Evolutionary conservation across 64 coral and sea anemone species (phyloP), one percentile per base, ranked within the genome.

Genomic region (Stichodactyla helianthus): DNA sequence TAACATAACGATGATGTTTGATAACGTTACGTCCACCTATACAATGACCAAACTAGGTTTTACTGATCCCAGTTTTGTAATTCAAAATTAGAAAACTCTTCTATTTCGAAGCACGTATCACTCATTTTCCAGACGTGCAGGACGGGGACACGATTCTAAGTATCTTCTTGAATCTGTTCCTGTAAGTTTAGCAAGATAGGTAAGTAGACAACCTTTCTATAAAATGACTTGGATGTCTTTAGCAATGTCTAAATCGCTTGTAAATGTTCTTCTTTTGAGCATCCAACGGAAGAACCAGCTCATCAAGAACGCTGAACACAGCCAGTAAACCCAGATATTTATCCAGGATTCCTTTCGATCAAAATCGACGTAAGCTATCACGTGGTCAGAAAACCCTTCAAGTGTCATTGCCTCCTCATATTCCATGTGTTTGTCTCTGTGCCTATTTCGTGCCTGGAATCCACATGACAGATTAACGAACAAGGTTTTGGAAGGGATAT

Each of bases 371-470:
- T 85, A 88, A 10, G 86, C 91, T 61, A 85, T 85, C 59, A 93
- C 81, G 50, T 93, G 61, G 53, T 88, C 91, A 17, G 79, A 22
- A 88, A 93, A 93, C 17, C 86, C 82, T 16, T 88, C 82, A 65
- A 93, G 50, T 50, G 70, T 54, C 16, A 93, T 59, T 11, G 23
- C 86, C 14, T 88, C 87, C 59, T 88, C 85, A 77, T 79, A 93
- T 6, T 93, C 91, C 86, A 93, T 67, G 25, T 84, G 50, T 31
- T 55, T 88, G n/a, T 93, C 91, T 7, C 68, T 59, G 44, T 88
- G 91, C 60, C 91, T 88, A 85, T 93, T 88, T 15, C 91, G 70
- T 64, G 91, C 91, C 76, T 93, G 91, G 14, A 93, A 93, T 35
- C 84, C 91, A 35, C 87, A 84, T 58, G 91, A 88, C 13, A 88